Evolutionary conservation across 2,113 vertebrate species (phyloP), one percentile per base, ranked within the genome.

Genomic region (Hippocampus zosterae): DNA sequence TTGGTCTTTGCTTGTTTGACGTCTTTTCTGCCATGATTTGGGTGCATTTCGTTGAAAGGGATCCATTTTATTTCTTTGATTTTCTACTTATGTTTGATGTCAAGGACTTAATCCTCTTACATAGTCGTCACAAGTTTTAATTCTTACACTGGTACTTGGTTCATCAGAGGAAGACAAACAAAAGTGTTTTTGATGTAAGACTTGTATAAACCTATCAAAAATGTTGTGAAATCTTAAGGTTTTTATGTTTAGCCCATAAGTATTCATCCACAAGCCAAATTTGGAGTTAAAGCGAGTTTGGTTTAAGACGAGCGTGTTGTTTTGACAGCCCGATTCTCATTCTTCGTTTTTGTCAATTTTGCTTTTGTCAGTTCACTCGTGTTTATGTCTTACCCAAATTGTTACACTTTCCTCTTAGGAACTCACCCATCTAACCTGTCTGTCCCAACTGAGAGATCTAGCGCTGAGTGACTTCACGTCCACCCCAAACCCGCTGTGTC

Each of bases 391-490:
- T 37, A 37, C 33, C 6, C 6, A 37, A 37, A 37, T 37, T 33
- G 29, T 33, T 4, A 33, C 67, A 42, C 37, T 57, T 27, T 68
- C 76, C 67, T 82, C 86, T 77, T 79, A 97, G 95, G 95, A 96
- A 73, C 85, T 97, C 61, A 93, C 92, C 29, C 73, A 84, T 42
- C 90, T 97, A 67, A 81, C 91, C 73, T 81, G 75, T 27, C 88
- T 97, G 29, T 77, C 71, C 63, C 27, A 12, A 64, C 87, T 97
- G 75, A 93, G 79, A 80, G 92, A 93, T 61, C 88, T 97, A 23
- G 82, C 88, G 5, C 90, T 97, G 69, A 93, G 92, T 67, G 94
- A 96, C 81, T 93, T 92, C 50, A 93, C 88, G 3, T 95, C 93
- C 44, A 78, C 83, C 33, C 80, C 92, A 46, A 96, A 95, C 80